A percentile compares a stretch with the other conserved stretches of the same genome.
These are phyloP conservation scores for Lota lota DNA, from an alignment of 2,113 vertebrate species.

Conservation along the genomic window DNA sequence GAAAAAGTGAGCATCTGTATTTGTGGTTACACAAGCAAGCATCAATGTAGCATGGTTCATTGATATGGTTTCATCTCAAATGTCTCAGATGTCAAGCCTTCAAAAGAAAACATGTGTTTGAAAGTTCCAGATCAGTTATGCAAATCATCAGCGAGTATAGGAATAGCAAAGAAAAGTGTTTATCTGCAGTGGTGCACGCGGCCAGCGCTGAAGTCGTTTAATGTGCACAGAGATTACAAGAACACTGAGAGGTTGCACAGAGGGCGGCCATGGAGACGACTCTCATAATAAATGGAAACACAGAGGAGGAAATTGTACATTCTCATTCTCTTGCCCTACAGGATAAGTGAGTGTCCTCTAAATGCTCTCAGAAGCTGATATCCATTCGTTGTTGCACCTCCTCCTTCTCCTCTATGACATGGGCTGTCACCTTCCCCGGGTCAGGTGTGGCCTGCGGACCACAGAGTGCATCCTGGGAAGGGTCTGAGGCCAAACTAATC, in stretches of 20 bases:
- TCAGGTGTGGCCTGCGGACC: constrained; percentile 53
- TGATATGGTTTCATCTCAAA: constrained; percentile 49
- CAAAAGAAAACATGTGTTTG: constrained; percentile 39
- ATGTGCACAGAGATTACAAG: constrained; percentile 2
- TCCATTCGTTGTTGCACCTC: constrained; percentile 48
- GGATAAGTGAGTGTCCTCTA: constrained; percentile 46
- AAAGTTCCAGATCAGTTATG: constrained; percentile 44
- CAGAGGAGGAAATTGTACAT: constrained; percentile 27
- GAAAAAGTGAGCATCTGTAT: constrained; percentile 17
- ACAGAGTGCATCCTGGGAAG: constrained; percentile 39
- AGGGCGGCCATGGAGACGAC: constrained; percentile 23
- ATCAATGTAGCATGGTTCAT: constrained; percentile 28
- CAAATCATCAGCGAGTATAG: constrained; percentile 29
- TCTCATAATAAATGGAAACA: constrained; percentile 39
- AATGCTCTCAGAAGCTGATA: constrained; percentile 37
- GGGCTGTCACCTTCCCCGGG: constrained; percentile 47
- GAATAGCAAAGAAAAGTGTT: constrained; percentile 24
- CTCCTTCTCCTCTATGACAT: constrained; percentile 29
- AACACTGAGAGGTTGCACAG: constrained; percentile 13
- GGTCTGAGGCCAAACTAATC: constrained; percentile 60
- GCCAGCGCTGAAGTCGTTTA: background rate
- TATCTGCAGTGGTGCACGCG: constrained; percentile 2
- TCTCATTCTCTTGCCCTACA: constrained; percentile 48
- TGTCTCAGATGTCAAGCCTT: constrained; percentile 39
- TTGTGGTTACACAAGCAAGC: constrained; percentile 23